Evolutionary conservation across 2,888 invertebrate genomes (phyloP).

Genomic region (Ormyrus pomaceus): DNA sequence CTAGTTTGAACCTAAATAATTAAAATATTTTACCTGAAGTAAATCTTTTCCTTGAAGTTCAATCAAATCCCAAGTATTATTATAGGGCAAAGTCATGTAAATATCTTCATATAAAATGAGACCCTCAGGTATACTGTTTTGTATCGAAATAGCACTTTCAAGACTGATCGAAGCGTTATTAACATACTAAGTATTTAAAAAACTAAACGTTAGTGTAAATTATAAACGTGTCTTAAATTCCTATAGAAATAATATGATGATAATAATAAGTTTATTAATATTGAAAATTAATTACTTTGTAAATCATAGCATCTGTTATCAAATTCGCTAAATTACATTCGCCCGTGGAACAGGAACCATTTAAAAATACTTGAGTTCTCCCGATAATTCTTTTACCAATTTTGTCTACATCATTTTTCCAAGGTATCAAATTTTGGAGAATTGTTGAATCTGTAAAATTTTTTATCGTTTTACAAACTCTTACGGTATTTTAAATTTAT

Average conservation of each 20-base stretch:
- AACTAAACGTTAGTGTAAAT: neutral
- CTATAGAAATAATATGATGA: neutral
- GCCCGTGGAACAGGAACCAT: slow-evolving; percentile 77
- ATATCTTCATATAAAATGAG: slow-evolving; percentile 83
- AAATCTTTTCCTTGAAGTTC: slow-evolving; percentile 83
- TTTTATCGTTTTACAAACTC: slow-evolving; percentile 57
- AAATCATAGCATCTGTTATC: slow-evolving; percentile 84
- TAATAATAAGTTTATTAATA: slow-evolving; percentile 6
- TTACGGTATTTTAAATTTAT: neutral
- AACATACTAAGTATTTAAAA: slow-evolving; percentile 65
- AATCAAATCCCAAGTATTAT: slow-evolving; percentile 84
- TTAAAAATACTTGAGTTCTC: slow-evolving; percentile 78
- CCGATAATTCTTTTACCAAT: slow-evolving; percentile 80
- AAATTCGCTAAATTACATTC: slow-evolving; percentile 88
- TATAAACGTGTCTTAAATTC: neutral
- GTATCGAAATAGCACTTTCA: slow-evolving; percentile 83
- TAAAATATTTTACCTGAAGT: slow-evolving; percentile 69
- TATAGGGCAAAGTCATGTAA: slow-evolving; percentile 85
- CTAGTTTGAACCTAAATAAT: too few species aligned
- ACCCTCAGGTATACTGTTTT: slow-evolving; percentile 81
- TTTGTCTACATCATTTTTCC: slow-evolving; percentile 79
- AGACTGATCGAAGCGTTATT: slow-evolving; percentile 83
- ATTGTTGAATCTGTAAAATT: slow-evolving; percentile 79
- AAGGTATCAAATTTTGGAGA: slow-evolving; percentile 79
- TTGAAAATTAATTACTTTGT: slow-evolving; percentile 77